These are phyloP conservation scores for Halisarca cf. caerulea DNA, from an alignment of 37 sponge, comb jelly and placozoan genomes.

Conservation along the genomic window DNA sequence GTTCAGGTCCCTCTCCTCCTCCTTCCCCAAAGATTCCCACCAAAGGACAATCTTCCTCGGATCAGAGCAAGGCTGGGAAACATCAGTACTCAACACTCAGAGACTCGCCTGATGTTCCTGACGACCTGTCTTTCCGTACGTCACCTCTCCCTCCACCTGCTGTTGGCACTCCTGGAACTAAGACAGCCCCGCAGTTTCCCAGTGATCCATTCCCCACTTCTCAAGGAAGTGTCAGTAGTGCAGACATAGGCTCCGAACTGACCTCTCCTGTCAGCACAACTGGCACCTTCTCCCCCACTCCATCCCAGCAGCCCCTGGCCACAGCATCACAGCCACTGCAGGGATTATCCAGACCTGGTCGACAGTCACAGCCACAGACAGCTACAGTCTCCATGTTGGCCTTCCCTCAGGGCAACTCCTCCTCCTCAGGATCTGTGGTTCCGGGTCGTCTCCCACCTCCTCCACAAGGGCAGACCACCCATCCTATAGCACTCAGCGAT, in stretches of 20 bases:
- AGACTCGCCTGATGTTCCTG: not conserved
- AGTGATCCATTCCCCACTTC: not conserved
- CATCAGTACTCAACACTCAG: not conserved
- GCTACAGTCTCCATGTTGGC: not conserved
- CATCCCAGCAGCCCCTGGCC: not conserved
- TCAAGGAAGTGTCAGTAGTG: not conserved
- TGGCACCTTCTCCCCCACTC: not conserved
- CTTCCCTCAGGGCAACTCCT: not conserved
- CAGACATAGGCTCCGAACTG: slow-evolving; percentile 4
- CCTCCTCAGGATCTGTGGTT: not conserved
- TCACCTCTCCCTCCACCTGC: too few species aligned
- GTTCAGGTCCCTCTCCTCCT: not conserved
- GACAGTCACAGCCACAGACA: too few species aligned
- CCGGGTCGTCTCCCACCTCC: not conserved
- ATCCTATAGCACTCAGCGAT: not conserved
- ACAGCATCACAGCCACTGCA: not conserved
- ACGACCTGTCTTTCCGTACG: too few species aligned
- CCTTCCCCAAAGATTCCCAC: slow-evolving; percentile 1
- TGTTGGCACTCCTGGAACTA: not conserved
- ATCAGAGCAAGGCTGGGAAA: not conserved
- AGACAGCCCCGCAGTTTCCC: not conserved
- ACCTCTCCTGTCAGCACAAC: not conserved
- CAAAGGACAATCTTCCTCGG: not conserved
- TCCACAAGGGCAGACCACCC: not conserved
- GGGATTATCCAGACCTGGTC: not conserved